Evolutionary conservation across 1,140 invertebrate species (phyloP).

Genomic region (Monochamus saltuarius): DNA sequence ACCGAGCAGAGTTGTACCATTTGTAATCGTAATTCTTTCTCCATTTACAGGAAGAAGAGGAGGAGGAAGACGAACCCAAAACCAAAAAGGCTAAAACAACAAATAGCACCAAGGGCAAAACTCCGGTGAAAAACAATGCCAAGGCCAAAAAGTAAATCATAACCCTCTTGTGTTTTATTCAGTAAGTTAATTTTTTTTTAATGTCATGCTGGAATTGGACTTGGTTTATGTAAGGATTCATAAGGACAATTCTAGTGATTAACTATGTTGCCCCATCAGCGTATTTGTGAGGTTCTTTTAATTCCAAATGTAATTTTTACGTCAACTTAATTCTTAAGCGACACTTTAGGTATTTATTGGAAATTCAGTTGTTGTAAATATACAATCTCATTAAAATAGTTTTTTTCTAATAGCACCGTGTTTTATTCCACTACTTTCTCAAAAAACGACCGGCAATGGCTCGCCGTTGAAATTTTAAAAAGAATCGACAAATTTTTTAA

Average conservation of each 20-base stretch:
- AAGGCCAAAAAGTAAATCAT: conserved; percentile 42
- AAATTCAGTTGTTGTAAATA: conserved; percentile 43
- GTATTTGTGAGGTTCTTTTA: conserved; percentile 15
- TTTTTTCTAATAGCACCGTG: conserved; percentile 31
- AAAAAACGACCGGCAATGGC: no score
- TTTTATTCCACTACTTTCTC: no score
- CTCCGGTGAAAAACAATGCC: conserved; percentile 53
- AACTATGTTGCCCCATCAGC: conserved; percentile 9
- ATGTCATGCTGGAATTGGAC: conserved; percentile 9
- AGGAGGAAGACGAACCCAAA: conserved; percentile 64
- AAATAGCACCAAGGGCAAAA: conserved; percentile 61
- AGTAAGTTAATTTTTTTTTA: conserved; percentile 14
- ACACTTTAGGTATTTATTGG: conserved; percentile 32
- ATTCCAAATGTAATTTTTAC: conserved; percentile 16
- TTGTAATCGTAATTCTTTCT: conserved; percentile 22
- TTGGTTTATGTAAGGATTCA: background rate
- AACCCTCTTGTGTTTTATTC: conserved; percentile 11
- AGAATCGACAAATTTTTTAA: no score
- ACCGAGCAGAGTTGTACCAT: conserved; percentile 16
- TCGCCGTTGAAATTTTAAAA: no score
- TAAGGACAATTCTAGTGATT: background rate
- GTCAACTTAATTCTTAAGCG: conserved; percentile 25
- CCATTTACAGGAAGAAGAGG: conserved; percentile 58
- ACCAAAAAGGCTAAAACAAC: conserved; percentile 66
- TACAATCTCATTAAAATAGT: conserved; percentile 47